Evolutionary conservation across 2,113 vertebrate species (phyloP), one percentile per base, ranked within the genome.

Genomic region (Athene cunicularia): DNA sequence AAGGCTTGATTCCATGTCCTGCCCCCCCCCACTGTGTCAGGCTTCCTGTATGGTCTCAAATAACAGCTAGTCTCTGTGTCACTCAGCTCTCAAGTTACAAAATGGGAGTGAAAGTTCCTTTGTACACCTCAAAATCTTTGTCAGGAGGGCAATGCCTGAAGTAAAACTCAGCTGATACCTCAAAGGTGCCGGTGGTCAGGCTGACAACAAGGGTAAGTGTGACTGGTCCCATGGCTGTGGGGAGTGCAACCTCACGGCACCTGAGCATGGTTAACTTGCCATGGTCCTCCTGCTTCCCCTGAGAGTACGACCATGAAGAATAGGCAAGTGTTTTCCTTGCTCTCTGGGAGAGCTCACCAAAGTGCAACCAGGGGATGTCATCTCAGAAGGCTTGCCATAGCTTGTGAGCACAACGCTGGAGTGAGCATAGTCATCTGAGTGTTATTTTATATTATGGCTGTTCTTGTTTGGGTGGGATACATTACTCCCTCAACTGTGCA

Each of bases 331-430:
- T 11, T 89, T 77, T 64, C 20, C 18, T 23, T 2, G 1, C n/a
- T 76, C 1, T 2, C 37, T 71, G 43, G 30, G 60, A 73, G 59
- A 53, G 47, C 35, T 85, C 41, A 63, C 14, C 20, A 21, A 6
- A n/a, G 30, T 18, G 33, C 43, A 73, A 6, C 23, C 26, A 43
- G 0, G 1, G n/a, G 19, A 30, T 62, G 14, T 12, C 14, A 41
- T 24, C 43, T 88, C 66, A 74, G 32, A 62, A 62, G 37, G 27
- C 32, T 73, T 86, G 85, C 33, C 32, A 12, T 58, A 62, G 43
- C 49, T 68, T 0, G 0, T n/a, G 47, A 83, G 41, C 3, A 3
- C 45, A 52, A 13, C 2, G 3, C 49, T 28, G 56, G 55, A 27
- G 56, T 43, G 14, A 88, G 70, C 13, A 3, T 20, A 63, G 72